A percentile compares a stretch with the other conserved stretches of the same genome.
phyloP scores from a whole-genome alignment of 1,140 invertebrate species.

The Bombus sylvicola region DNA sequence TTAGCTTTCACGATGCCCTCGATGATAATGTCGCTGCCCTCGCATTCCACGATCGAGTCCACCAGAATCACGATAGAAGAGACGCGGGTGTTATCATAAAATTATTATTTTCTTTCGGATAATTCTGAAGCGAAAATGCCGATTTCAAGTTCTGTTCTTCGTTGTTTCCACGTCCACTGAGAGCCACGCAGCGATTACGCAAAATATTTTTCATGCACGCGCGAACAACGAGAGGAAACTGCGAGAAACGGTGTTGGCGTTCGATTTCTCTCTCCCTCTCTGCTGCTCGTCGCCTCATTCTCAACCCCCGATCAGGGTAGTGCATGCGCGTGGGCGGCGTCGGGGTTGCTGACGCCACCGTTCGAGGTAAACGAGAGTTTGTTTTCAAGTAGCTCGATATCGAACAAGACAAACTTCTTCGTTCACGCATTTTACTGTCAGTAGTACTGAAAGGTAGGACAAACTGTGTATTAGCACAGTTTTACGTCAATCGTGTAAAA shows the following conservation, averaged over 20 bases:
- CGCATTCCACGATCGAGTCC: conserved; percentile 29
- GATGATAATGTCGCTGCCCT: conserved; percentile 4
- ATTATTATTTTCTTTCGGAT: neutral
- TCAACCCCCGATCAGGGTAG: conserved; percentile 2
- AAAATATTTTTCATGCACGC: conserved; percentile 42
- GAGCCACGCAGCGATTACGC: conserved; percentile 16
- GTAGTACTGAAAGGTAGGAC: too few species aligned
- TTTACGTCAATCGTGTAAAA: too few species aligned
- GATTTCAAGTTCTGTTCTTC: too few species aligned
- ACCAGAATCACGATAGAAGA: neutral
- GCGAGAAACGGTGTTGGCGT: conserved; percentile 58
- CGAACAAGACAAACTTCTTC: neutral
- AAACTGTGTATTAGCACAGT: too few species aligned
- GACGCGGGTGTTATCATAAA: neutral
- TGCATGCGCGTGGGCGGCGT: conserved; percentile 30
- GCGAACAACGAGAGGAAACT: conserved; percentile 57
- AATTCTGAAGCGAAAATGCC: neutral
- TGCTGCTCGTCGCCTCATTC: neutral
- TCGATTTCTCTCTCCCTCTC: conserved; percentile 53
- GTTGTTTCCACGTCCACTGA: neutral
- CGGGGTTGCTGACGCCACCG: conserved; percentile 53
- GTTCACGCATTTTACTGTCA: too few species aligned
- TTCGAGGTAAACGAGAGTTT: conserved; percentile 17
- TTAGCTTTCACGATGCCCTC: conserved; percentile 5
- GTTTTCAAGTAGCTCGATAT: conserved; percentile 31